These are phyloP conservation scores for Hedya salicella DNA, from an alignment of 2,888 invertebrate species.

Conservation along the genomic window DNA sequence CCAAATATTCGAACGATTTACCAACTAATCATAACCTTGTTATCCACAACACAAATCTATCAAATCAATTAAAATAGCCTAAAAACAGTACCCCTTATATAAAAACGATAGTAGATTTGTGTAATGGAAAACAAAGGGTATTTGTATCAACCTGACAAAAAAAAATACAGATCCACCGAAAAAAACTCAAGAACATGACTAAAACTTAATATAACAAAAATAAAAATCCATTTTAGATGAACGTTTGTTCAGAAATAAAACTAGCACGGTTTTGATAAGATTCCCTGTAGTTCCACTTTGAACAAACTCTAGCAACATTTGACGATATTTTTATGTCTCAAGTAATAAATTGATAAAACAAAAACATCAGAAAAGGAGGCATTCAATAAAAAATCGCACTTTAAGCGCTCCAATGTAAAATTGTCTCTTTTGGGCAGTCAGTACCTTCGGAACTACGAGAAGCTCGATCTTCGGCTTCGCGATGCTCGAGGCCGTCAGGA, in stretches of 20 bases:
- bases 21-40: constrained; percentile 3
- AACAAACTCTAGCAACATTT: not conserved
- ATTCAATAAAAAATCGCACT: too few species aligned
- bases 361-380: too few species aligned
- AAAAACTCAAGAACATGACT: not conserved
- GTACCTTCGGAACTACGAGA: too few species aligned
- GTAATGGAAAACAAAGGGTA: not conserved
- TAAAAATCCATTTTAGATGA: not conserved
- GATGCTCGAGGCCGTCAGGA: too few species aligned
- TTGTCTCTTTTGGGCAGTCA: too few species aligned
- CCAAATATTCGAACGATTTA: constrained; percentile 37
- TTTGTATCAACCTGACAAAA: constrained; percentile 1
- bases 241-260: not conserved
- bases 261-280: too few species aligned
- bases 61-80: not conserved
- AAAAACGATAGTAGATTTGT: too few species aligned
- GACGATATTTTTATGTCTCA: too few species aligned
- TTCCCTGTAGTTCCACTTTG: not conserved
- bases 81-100: too few species aligned
- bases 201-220: constrained; percentile 30
- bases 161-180: constrained; percentile 39
- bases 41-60: not conserved
- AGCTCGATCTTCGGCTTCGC: too few species aligned
- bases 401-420: too few species aligned
- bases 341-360: too few species aligned